Percentiles rank a stretch among this genome's conserved stretches.
phyloP scores from a whole-genome alignment of 1,140 invertebrate genomes.

The Aplysia californica region DNA sequence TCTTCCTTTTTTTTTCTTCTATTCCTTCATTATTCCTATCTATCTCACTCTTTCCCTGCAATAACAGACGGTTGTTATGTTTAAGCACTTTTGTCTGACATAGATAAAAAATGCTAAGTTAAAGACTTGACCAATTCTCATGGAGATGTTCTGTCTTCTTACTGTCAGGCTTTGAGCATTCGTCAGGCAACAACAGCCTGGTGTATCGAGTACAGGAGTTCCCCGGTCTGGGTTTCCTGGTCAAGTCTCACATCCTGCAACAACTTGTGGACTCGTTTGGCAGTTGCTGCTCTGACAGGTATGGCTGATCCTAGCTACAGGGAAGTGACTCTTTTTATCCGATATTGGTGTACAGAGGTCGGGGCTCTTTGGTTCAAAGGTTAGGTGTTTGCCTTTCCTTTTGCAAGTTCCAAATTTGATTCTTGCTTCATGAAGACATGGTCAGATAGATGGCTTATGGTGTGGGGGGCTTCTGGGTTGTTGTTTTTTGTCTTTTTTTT shows the following conservation, averaged over 20 bases:
- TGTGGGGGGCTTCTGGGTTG: too few species aligned
- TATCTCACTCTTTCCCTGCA: too few species aligned
- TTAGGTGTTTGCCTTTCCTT: not conserved
- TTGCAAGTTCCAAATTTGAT: not conserved
- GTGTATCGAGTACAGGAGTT: constrained; percentile 63
- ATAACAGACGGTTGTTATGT: too few species aligned
- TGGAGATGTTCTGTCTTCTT: too few species aligned
- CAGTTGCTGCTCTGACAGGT: constrained; percentile 53
- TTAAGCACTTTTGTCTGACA: too few species aligned
- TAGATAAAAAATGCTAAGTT: too few species aligned
- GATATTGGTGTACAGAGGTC: not conserved
- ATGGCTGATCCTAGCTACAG: not conserved
- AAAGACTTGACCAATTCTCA: too few species aligned
- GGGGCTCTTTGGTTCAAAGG: not conserved
- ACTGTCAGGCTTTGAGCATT: constrained; percentile 62
- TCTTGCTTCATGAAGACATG: not conserved
- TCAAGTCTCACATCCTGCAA: constrained; percentile 47
- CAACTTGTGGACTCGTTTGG: constrained; percentile 18
- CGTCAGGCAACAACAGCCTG: constrained; percentile 48
- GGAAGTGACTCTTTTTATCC: not conserved
- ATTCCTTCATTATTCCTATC: too few species aligned
- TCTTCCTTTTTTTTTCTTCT: too few species aligned
- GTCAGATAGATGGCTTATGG: too few species aligned
- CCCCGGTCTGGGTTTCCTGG: constrained; percentile 61
- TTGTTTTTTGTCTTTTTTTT: too few species aligned